Evolutionary conservation across 2,888 invertebrate species (phyloP).

Genomic region (Adelognathus sp.): DNA sequence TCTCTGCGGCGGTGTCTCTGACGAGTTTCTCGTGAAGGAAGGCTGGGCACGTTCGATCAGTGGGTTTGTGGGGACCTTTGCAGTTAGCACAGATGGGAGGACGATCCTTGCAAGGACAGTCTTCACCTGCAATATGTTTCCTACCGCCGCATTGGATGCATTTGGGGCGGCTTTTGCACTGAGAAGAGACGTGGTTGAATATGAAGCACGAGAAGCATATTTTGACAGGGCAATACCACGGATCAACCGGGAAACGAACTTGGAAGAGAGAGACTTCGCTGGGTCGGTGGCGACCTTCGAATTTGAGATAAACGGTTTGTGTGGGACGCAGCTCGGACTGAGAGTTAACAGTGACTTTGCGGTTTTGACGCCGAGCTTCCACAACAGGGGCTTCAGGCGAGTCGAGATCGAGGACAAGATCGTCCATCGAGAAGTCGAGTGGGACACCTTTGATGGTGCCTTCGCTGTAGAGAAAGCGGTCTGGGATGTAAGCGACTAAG

Average conservation of each 20-base stretch:
- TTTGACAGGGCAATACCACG: slow-evolving; percentile 13
- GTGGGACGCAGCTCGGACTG: neutral
- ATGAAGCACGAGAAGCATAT: slow-evolving; percentile 17
- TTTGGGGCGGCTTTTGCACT: slow-evolving; percentile 12
- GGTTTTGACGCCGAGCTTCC: neutral
- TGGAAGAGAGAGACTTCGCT: slow-evolving; percentile 16
- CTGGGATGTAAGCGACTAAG: neutral
- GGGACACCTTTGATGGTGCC: neutral
- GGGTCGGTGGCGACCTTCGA: slow-evolving; percentile 13
- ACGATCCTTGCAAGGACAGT: neutral
- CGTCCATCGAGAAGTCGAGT: neutral
- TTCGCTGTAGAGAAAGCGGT: neutral
- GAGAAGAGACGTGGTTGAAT: neutral
- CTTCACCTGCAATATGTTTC: neutral
- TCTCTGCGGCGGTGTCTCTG: neutral
- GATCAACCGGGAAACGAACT: slow-evolving; percentile 4
- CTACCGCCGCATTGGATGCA: slow-evolving; percentile 16
- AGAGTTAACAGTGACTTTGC: neutral
- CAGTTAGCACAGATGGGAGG: slow-evolving; percentile 14
- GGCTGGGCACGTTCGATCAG: neutral
- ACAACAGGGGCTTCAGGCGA: neutral
- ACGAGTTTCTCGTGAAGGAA: slow-evolving; percentile 12
- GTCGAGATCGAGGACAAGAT: neutral
- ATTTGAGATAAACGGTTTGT: slow-evolving; percentile 1
- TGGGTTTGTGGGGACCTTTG: neutral